Evolutionary conservation across 2,113 vertebrate genomes (phyloP).

Genomic region (Eclectus roratus): DNA sequence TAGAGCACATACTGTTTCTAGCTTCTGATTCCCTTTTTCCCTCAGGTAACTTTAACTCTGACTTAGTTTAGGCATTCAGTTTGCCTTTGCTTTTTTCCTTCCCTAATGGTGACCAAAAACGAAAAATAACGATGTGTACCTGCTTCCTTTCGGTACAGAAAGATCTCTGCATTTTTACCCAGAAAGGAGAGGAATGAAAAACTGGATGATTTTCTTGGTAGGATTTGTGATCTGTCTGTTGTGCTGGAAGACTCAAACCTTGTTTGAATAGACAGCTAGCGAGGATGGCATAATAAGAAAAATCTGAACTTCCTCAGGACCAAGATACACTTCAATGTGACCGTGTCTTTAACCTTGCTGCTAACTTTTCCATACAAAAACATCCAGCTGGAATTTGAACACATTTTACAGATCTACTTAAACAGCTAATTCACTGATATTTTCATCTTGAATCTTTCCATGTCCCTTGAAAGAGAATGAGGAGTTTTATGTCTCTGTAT

Average conservation of each 20-base stretch:
- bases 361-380: neutral
- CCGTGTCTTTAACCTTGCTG: neutral
- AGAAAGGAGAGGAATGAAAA: neutral
- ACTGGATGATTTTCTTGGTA: neutral
- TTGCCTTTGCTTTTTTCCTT: slow-evolving; percentile 14
- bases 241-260: neutral
- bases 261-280: neutral
- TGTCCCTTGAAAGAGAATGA: neutral
- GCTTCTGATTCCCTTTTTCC: slow-evolving; percentile 25
- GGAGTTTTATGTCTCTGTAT: neutral
- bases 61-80: neutral
- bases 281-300: neutral
- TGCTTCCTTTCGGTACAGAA: neutral
- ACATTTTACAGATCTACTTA: neutral
- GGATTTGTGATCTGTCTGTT: neutral
- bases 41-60: slow-evolving; percentile 18
- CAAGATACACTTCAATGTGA: neutral
- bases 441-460: neutral
- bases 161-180: neutral
- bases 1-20: slow-evolving; percentile 41
- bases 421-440: neutral
- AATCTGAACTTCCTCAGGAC: neutral
- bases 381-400: neutral
- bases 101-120: neutral
- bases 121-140: neutral